These are phyloP conservation scores for Sarcophaga caerulescens DNA, from an alignment of 2,888 invertebrate species.

Conservation along the genomic window DNA sequence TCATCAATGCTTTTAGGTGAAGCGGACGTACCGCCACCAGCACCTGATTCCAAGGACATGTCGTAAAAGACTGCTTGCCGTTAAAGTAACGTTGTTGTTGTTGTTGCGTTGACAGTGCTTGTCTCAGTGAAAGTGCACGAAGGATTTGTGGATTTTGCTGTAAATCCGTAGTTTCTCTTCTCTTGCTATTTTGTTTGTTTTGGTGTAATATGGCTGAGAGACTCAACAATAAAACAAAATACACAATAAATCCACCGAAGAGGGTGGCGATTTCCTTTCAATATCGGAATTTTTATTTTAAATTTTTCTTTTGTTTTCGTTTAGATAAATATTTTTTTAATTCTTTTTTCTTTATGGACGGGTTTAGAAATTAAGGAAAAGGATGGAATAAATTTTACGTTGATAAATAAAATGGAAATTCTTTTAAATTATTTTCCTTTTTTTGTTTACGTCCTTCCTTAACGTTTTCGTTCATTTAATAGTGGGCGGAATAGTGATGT, in stretches of 20 bases:
- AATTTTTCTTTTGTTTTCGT: neutral
- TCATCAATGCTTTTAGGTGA: constrained; percentile 74
- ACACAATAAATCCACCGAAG: constrained; percentile 19
- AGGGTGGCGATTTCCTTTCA: constrained; percentile 26
- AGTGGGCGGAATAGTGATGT: constrained; percentile 77
- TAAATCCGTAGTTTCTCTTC: constrained; percentile 51
- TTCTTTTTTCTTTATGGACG: constrained; percentile 47
- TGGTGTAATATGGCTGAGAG: constrained; percentile 44
- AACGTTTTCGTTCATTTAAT: constrained; percentile 30
- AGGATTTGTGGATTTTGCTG: constrained; percentile 60
- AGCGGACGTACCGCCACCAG: constrained; percentile 65
- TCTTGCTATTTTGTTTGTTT: constrained; percentile 40
- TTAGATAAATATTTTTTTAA: neutral
- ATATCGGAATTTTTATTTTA: constrained; percentile 23
- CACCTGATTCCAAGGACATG: constrained; percentile 69
- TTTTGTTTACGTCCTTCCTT: neutral
- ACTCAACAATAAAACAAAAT: constrained; percentile 7
- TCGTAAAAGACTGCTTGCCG: constrained; percentile 60
- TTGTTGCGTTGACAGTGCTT: constrained; percentile 60
- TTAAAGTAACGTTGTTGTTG: constrained; percentile 31
- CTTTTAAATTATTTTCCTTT: constrained; percentile 2
- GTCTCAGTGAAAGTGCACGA: constrained; percentile 52
- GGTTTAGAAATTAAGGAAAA: constrained; percentile 58
- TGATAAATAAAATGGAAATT: neutral
- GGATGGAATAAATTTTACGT: constrained; percentile 48